These are phyloP conservation scores for Lophotis ruficrista DNA, from an alignment of 2,113 vertebrate species.

Conservation along the genomic window DNA sequence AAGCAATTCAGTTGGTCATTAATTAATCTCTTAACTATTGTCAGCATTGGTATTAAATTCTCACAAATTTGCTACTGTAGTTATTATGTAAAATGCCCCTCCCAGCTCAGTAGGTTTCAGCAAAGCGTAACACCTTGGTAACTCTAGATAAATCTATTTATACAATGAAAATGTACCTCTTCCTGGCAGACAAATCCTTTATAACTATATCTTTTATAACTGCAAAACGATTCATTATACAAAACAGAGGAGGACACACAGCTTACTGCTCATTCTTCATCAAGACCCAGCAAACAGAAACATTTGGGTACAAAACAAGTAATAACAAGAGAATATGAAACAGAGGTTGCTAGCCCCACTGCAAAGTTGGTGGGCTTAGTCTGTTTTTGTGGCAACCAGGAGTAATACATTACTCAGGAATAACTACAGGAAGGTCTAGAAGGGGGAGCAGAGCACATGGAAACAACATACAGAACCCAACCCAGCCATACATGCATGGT, in stretches of 20 bases:
- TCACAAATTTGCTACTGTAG: background rate
- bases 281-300: background rate
- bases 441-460: background rate
- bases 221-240: background rate
- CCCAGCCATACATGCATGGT: background rate
- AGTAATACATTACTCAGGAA: background rate
- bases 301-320: background rate
- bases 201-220: background rate
- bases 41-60: background rate
- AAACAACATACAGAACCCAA: background rate
- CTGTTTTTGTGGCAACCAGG: background rate
- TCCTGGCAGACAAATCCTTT: background rate
- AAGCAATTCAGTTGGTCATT: background rate
- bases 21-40: background rate
- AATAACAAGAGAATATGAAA: background rate
- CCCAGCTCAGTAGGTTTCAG: background rate
- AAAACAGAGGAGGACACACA: background rate
- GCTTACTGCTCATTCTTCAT: background rate
- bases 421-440: background rate
- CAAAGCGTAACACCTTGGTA: conserved; percentile 9
- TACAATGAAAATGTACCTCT: background rate
- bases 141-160: conserved; percentile 31
- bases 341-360: background rate
- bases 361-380: background rate
- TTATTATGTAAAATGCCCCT: background rate